A percentile compares a stretch with the other conserved stretches of the same genome.
Conservation (phyloP, 2,797 vertebrate species). For the Glossophaga mutica region DNA sequence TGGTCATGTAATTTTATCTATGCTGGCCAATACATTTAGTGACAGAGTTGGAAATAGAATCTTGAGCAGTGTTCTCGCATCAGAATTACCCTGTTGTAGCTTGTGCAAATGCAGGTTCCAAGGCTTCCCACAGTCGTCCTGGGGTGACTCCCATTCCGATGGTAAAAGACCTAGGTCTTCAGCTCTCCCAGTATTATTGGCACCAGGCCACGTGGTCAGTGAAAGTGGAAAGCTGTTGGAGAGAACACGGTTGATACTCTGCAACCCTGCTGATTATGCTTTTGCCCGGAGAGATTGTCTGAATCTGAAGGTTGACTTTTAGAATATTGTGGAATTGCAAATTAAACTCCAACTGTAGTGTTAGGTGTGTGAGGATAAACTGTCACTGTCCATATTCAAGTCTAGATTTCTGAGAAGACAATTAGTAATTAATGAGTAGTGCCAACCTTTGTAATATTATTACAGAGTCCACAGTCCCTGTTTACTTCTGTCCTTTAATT, state of each 20-base stretch:
- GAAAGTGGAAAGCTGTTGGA: not conserved
- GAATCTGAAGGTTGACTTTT: constrained; percentile 17
- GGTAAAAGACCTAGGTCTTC: not conserved
- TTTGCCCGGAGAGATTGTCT: not conserved
- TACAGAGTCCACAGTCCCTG: not conserved
- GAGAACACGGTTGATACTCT: not conserved
- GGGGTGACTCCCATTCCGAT: not conserved
- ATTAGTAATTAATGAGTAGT: constrained; percentile 60
- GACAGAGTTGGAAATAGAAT: not conserved
- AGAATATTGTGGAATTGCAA: constrained; percentile 3
- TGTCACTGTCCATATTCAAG: not conserved
- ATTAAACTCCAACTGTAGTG: not conserved
- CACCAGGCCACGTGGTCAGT: not conserved
- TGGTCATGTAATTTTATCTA: not conserved
- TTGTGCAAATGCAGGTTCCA: not conserved
- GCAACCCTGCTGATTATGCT: not conserved
- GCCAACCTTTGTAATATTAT: constrained; percentile 49
- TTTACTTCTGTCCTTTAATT: constrained; percentile 28
- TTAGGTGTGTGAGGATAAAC: not conserved
- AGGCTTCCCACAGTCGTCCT: not conserved
- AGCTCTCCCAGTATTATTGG: not conserved
- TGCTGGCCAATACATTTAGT: not conserved
- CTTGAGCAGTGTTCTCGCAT: not conserved
- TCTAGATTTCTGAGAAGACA: constrained; percentile 51
- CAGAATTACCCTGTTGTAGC: not conserved